phyloP scores from a whole-genome alignment of 2,113 vertebrate species.

The Eulemur rufifrons region DNA sequence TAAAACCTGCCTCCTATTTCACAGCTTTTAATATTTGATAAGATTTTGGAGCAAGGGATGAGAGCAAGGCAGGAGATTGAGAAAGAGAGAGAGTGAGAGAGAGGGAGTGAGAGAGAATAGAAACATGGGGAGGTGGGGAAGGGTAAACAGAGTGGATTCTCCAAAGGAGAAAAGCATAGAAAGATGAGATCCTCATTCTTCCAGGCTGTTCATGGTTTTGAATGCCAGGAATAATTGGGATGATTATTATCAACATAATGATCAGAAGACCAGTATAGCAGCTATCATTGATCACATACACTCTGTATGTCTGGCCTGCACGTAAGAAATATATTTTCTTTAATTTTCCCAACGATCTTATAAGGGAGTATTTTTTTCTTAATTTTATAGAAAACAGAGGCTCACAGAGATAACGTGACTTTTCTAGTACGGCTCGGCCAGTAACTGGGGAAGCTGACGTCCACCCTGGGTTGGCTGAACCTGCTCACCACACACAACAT shows the following conservation, averaged over 20 bases:
- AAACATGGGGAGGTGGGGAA: background rate
- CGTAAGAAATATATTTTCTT: background rate
- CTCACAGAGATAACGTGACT: background rate
- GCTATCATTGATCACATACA: background rate
- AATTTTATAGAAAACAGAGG: background rate
- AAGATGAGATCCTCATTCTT: background rate
- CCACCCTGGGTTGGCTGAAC: fast-evolving
- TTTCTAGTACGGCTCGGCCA: background rate
- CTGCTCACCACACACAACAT: fast-evolving
- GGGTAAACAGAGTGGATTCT: background rate
- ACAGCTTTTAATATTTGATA: constrained; percentile 74
- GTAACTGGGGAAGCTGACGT: background rate
- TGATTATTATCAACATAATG: background rate
- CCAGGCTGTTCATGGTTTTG: background rate
- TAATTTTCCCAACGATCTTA: background rate
- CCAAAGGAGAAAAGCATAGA: background rate
- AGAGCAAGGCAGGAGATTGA: background rate
- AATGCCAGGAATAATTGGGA: constrained; percentile 24
- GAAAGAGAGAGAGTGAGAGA: background rate
- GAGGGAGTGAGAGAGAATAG: too few species aligned
- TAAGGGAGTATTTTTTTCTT: background rate
- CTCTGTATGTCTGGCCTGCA: background rate
- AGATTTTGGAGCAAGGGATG: constrained; percentile 56
- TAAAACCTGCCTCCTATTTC: constrained; percentile 70
- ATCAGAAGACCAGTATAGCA: background rate